phyloP scores from a whole-genome alignment of 2,113 vertebrate genomes.

The Hystrix brachyura region DNA sequence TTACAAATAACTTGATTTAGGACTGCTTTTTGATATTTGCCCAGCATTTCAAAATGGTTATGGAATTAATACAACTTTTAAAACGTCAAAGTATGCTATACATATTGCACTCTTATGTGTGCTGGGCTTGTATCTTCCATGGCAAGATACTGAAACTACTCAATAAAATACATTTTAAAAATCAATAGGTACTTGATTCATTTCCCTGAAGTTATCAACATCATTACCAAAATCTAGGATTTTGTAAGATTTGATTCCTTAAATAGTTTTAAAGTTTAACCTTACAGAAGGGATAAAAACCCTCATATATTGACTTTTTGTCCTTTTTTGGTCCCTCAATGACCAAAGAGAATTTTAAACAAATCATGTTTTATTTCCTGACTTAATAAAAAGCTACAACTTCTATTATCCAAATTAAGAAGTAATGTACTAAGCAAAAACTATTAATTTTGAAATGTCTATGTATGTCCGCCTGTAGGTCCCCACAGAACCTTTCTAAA shows the following conservation, averaged over 20 bases:
- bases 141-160: slow-evolving; percentile 82
- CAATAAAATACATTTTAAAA: slow-evolving; percentile 80
- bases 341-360: slow-evolving; percentile 83
- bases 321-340: slow-evolving; percentile 78
- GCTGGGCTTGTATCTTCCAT: slow-evolving; percentile 82
- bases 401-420: slow-evolving; percentile 72
- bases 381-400: slow-evolving; percentile 73
- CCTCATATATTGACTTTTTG: slow-evolving; percentile 79
- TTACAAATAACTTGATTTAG: slow-evolving; percentile 62
- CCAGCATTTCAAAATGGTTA: slow-evolving; percentile 85
- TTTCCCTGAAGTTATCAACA: slow-evolving; percentile 83
- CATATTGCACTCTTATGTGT: slow-evolving; percentile 89
- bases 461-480: slow-evolving; percentile 66
- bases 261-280: slow-evolving; percentile 81
- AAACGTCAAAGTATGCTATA: slow-evolving; percentile 84
- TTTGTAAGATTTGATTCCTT: slow-evolving; percentile 82
- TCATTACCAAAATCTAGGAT: slow-evolving; percentile 77
- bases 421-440: slow-evolving; percentile 66
- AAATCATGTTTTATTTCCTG: slow-evolving; percentile 81
- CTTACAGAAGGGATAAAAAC: slow-evolving; percentile 65
- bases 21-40: slow-evolving; percentile 65
- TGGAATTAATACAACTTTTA: slow-evolving; percentile 78
- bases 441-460: slow-evolving; percentile 73
- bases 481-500: slow-evolving; percentile 76
- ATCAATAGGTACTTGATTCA: slow-evolving; percentile 80